A percentile compares a stretch with the other conserved stretches of the same genome.
These are phyloP conservation scores for Oncorhynchus mykiss DNA, from an alignment of 2,113 vertebrate species.

Conservation along the genomic window DNA sequence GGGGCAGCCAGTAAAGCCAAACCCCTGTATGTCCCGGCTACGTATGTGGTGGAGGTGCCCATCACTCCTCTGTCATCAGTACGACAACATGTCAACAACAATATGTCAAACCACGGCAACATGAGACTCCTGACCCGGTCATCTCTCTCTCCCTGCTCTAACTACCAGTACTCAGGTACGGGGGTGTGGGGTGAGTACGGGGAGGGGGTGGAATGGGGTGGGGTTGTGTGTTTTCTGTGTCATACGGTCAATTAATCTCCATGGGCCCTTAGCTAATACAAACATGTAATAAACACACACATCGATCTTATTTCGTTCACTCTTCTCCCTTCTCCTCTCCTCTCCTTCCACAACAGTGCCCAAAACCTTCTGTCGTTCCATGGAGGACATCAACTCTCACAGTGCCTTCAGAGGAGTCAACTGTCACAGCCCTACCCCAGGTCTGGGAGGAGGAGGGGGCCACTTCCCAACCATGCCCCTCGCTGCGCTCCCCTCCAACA, in stretches of 20 bases:
- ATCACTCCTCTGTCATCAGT: conserved; percentile 47
- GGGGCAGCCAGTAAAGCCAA: conserved; percentile 71
- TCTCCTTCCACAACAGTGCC: conserved; percentile 38
- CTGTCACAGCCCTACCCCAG: conserved; percentile 7
- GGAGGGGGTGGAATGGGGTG: background rate
- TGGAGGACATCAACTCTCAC: conserved; percentile 75
- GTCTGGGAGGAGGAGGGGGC: background rate
- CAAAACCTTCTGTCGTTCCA: conserved; percentile 70
- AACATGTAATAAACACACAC: background rate
- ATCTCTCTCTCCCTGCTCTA: conserved; percentile 49
- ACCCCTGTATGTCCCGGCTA: conserved; percentile 85
- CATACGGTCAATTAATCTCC: background rate
- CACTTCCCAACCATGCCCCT: conserved; percentile 54
- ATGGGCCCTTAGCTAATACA: background rate
- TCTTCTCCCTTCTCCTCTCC: conserved; percentile 9
- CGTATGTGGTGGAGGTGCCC: conserved; percentile 80
- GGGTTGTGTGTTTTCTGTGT: background rate
- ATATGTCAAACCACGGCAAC: conserved; percentile 40
- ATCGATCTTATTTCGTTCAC: background rate
- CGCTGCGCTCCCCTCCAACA: conserved; percentile 42
- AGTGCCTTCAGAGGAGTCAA: conserved; percentile 56
- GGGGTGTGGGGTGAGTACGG: background rate
- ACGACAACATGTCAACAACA: conserved; percentile 40
- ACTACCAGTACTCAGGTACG: conserved; percentile 1
- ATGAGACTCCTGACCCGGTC: conserved; percentile 40